These are phyloP conservation scores for Centropristis striata DNA, from an alignment of 2,113 vertebrate species.

Conservation along the genomic window DNA sequence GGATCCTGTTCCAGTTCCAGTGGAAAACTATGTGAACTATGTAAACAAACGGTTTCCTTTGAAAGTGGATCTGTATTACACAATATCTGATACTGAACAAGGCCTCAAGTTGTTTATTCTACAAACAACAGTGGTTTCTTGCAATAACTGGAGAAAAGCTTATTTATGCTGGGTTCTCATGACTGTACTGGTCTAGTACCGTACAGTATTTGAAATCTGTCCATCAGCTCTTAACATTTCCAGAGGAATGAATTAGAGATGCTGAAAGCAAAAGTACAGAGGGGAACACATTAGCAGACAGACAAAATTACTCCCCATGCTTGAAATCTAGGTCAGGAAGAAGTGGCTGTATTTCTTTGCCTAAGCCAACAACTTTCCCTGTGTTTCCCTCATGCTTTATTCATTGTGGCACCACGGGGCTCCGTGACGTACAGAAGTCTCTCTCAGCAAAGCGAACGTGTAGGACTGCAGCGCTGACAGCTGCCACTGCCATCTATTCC, in stretches of 20 bases:
- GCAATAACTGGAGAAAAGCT: not conserved
- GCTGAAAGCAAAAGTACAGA: constrained; percentile 19
- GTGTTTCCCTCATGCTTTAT: constrained; percentile 75
- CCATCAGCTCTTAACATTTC: not conserved
- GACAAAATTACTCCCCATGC: constrained; percentile 32
- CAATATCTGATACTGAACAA: not conserved
- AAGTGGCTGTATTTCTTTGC: constrained; percentile 58
- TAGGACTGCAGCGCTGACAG: constrained; percentile 52
- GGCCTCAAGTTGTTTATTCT: not conserved
- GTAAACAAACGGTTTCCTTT: constrained; percentile 41
- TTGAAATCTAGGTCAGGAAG: constrained; percentile 72
- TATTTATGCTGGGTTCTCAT: not conserved
- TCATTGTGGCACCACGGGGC: constrained; percentile 58
- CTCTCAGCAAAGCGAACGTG: constrained; percentile 26
- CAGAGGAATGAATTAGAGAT: constrained; percentile 36
- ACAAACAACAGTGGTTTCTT: not conserved
- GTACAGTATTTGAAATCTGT: not conserved
- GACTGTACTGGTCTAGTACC: not conserved
- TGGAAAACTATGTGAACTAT: constrained; percentile 37
- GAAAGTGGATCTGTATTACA: constrained; percentile 4
- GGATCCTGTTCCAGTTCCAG: constrained; percentile 15
- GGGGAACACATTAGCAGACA: constrained; percentile 34
- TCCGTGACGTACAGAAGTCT: constrained; percentile 41
- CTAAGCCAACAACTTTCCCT: constrained; percentile 57
- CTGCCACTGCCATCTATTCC: constrained; percentile 44